Evolutionary conservation across 2,797 vertebrate species (phyloP).

Genomic region (Pantherophis vulpinus): DNA sequence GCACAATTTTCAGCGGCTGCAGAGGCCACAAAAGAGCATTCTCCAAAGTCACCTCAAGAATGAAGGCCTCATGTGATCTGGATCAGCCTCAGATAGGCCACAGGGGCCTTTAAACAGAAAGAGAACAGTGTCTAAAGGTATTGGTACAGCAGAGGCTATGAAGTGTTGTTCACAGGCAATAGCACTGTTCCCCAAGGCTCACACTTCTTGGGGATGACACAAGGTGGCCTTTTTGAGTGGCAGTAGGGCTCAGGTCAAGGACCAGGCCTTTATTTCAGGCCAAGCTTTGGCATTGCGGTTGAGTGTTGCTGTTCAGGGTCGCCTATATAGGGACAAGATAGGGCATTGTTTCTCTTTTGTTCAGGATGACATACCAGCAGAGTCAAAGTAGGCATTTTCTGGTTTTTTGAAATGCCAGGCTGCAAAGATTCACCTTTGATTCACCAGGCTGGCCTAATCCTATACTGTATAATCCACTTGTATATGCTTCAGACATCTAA

Average conservation of each 20-base stretch:
- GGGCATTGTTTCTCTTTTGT: neutral
- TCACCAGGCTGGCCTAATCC: neutral
- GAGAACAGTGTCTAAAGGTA: neutral
- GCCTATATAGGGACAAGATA: neutral
- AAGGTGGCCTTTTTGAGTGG: neutral
- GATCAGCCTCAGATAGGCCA: neutral
- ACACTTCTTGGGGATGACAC: neutral
- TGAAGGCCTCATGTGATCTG: neutral
- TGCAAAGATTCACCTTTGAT: neutral
- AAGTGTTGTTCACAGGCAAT: neutral
- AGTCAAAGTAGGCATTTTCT: neutral
- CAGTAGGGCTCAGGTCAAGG: neutral
- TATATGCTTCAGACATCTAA: neutral
- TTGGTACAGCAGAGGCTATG: neutral
- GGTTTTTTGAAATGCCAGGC: neutral
- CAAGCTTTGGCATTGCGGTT: neutral
- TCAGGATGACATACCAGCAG: neutral
- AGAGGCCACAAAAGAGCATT: neutral
- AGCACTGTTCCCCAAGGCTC: neutral
- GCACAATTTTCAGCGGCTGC: neutral
- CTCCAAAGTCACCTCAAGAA: neutral
- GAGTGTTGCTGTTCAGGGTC: neutral
- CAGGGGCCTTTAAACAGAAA: neutral
- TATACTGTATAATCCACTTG: accelerated
- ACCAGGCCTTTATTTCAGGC: neutral